Evolutionary conservation across 2,888 invertebrate species (phyloP), one percentile per base, ranked within the genome.

Genomic region (Noctua pronuba): DNA sequence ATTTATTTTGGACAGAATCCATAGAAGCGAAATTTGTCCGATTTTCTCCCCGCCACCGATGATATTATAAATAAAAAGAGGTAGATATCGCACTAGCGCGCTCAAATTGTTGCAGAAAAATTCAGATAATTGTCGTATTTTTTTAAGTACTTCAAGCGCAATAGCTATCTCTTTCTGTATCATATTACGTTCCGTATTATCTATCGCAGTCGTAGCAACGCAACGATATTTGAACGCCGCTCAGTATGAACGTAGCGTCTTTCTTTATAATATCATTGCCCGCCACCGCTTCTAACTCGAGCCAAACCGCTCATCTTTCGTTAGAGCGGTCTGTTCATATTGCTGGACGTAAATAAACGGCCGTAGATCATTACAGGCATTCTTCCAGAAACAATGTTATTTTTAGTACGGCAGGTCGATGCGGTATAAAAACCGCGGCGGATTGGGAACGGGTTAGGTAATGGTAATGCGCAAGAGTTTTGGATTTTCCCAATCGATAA

Each of bases 331-430:
- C 88, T 87, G 92, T 91, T 91, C 88, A 90, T 91, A 92, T 91
- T 86, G 88, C 84, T 75, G 87, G 76, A 85, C 90, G 80, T 86
- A 92, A 92, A 92, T 90, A 93, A 92, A 91, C 91, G 88, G 73
- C 89, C 82, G 89, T 92, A 92, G 86, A 93, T 93, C 92, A 93
- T 91, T 87, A 88, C 90, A 84, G 91, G 91, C 92, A 92, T 92
- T 92, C 92, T 92, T 93, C 93, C 92, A 92, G 92, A 90, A 91
- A 89, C 84, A 13, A 41, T 49, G 77, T 88, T 94, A 93, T 92
- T 89, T 92, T 88, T 93, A 92, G 92, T 78, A 41, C 44, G 28
- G 62, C 73, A 78, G 73, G 77, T 78, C 74, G 75, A 74, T 72
- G 64, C 16, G 55, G 77, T 82, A 83, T 80, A 79, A 83, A 76